Evolutionary conservation across 1,140 invertebrate genomes (phyloP), one percentile per base, ranked within the genome.

Genomic region (Microplitis demolitor): DNA sequence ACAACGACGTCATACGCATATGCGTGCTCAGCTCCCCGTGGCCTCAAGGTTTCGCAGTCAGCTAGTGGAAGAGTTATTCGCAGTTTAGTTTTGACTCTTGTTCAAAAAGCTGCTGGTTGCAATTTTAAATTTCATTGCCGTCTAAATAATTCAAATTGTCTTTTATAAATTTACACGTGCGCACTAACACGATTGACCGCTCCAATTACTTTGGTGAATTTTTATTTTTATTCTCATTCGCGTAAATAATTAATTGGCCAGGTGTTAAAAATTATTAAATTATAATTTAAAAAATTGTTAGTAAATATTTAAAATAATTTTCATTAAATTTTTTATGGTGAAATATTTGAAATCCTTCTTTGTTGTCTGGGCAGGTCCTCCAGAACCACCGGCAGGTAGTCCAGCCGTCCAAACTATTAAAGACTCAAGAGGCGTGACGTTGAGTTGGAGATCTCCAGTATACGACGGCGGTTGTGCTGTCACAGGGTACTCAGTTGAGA

Each of bases 401-500:
- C 94, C 94, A 0, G 85, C 88, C 84, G 84, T 92, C 9, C 72
- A 74, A 2, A 88, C 85, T 11, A 64, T 74, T 58, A 74, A 50
- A 11, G n/a, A 60, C 50, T 77, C 84, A 2, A 85, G 84, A 2
- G 83, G 85, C 4, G 88, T 91, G 1, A 91, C 89, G 0, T 88
- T 96, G 11, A 91, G 92, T 34, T 96, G 95, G 95, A 92, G 91
- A 79, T 93, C 93, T 37, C 92, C 94, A 31, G 90, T 91, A 1
- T 95, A 93, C 78, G 95, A 97, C 81, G 95, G 95, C n/a, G 95
- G 95, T 37, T 92, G 93, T 69, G 93, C 93, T 66, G 90, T 97
- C 58, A 93, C 92, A 16, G 94, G 94, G 61, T 97, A 96, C 81
- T 89, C 91, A 14, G 90, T 96, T 14, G 94, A 97, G 84, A 92